These are phyloP conservation scores for Microctonus brassicae DNA, from an alignment of 2,888 invertebrate genomes.

Conservation along the genomic window DNA sequence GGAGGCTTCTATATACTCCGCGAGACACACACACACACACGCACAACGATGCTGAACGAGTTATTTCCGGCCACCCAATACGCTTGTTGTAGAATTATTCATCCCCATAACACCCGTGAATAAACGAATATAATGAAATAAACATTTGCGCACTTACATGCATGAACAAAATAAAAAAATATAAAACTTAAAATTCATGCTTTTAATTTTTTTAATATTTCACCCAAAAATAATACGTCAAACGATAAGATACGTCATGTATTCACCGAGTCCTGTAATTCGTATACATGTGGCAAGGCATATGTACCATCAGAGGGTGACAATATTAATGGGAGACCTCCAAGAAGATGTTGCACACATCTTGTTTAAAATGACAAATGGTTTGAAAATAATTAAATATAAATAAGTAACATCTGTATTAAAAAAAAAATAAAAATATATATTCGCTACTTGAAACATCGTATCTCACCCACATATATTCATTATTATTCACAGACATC, in stretches of 20 bases:
- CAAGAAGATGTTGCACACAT: conserved; percentile 46
- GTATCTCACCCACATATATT: not conserved
- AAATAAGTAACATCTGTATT: not conserved
- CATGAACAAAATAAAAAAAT: not conserved
- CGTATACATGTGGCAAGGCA: conserved; percentile 32
- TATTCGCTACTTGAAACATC: not conserved
- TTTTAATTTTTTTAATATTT: not conserved
- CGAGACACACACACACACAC: not conserved
- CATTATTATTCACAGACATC: too few relatives aligned
- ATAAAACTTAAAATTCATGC: not conserved
- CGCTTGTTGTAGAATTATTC: not conserved
- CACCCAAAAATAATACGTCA: conserved; percentile 62
- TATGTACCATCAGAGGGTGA: conserved; percentile 44
- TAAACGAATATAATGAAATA: conserved; percentile 9
- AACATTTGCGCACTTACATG: not conserved
- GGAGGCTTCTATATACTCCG: not conserved
- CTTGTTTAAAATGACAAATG: conserved; percentile 63
- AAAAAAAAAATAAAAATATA: not conserved
- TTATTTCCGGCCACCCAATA: conserved; percentile 41
- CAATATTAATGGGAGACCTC: conserved; percentile 58
- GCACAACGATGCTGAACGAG: conserved; percentile 25
- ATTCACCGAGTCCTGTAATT: conserved; percentile 56
- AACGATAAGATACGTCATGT: conserved; percentile 56
- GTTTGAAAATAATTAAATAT: conserved; percentile 37
- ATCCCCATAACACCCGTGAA: conserved; percentile 5